Base-by-base conservation (phyloP, 2,888 invertebrate genomes). In the Rhogogaster chlorosoma region DNA sequence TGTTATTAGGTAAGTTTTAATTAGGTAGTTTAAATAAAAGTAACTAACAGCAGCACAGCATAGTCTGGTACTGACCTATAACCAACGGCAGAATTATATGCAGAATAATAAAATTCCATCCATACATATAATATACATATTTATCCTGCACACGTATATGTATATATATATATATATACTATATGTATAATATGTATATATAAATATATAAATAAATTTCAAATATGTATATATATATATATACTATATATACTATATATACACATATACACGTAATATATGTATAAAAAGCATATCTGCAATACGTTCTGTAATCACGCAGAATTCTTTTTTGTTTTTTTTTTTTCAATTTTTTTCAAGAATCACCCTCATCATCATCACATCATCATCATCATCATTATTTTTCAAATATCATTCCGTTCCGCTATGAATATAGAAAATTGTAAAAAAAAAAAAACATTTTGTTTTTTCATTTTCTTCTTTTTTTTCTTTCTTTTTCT, bases 31-130 rank as follows among this genome's bases (percentile, higher is more conserved):
- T 87, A 89, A 89, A 89, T 87, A 88, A 89, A 89, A 89, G 87
- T 90, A 91, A 91, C 90, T 90, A 93, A 92, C 92, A 93, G 93
- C 92, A 91, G 92, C 92, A 93, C 92, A 93, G 91, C 91, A 92
- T 93, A 93, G 93, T 93, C 93, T 92, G 90, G 93, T 93, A 93
- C 93, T 93, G 93, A 93, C 93, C 93, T 93, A 93, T 93, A 93
- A 93, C 91, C 92, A 93, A 90, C 91, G 92, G 92, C 92, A 92
- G 93, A 57, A 32, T 26, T 32, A 78, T 29, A 77, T 71, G 26
- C 42, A 73, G 26, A 73, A 29, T 71, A 26, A 15, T 73, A 38
- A 36, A 36, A 73, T 73, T 73, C 22, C 73, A 77, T 77, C 29
- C 45, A 32, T 29, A 32, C 32, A 57, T 61, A 61, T 26, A 53